Conservation (phyloP, 2,888 invertebrate species). For the Tenthredo amoena region DNA sequence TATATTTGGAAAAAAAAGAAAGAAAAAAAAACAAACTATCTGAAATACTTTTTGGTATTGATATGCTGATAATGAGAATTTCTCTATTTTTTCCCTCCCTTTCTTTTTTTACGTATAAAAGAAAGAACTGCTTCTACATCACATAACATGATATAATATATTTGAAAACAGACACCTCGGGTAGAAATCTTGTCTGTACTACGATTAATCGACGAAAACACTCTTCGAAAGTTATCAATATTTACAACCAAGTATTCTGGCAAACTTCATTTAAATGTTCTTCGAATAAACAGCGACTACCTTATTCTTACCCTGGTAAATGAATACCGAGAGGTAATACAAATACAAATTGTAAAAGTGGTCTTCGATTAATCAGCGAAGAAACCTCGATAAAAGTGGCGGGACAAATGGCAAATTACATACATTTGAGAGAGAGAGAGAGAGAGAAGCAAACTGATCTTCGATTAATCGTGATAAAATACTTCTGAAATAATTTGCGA, state of each 20-base stretch:
- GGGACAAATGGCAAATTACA: slow-evolving; percentile 29
- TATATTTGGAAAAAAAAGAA: background rate
- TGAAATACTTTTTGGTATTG: slow-evolving; percentile 50
- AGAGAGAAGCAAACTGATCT: background rate
- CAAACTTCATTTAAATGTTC: slow-evolving; percentile 24
- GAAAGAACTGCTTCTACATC: background rate
- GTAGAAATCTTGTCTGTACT: slow-evolving; percentile 24
- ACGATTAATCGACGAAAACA: slow-evolving; percentile 54
- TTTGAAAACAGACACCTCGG: background rate
- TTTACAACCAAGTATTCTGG: slow-evolving; percentile 25
- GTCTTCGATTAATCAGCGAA: slow-evolving; percentile 59
- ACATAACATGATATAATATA: background rate
- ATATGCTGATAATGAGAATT: slow-evolving; percentile 17
- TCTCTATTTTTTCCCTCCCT: background rate
- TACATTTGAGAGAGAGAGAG: background rate
- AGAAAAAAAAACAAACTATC: background rate
- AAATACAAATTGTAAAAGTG: slow-evolving; percentile 8
- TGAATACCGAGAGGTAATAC: background rate
- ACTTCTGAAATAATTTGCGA: slow-evolving; percentile 22
- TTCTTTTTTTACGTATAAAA: slow-evolving; percentile 6
- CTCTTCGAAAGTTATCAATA: slow-evolving; percentile 29
- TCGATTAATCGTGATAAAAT: slow-evolving; percentile 21
- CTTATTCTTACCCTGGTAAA: background rate
- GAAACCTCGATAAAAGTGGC: slow-evolving; percentile 27
- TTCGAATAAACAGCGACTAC: slow-evolving; percentile 15